Evolutionary conservation across 2,113 vertebrate genomes (phyloP), one percentile per base, ranked within the genome.

Genomic region (Malurus alboscapulatus): DNA sequence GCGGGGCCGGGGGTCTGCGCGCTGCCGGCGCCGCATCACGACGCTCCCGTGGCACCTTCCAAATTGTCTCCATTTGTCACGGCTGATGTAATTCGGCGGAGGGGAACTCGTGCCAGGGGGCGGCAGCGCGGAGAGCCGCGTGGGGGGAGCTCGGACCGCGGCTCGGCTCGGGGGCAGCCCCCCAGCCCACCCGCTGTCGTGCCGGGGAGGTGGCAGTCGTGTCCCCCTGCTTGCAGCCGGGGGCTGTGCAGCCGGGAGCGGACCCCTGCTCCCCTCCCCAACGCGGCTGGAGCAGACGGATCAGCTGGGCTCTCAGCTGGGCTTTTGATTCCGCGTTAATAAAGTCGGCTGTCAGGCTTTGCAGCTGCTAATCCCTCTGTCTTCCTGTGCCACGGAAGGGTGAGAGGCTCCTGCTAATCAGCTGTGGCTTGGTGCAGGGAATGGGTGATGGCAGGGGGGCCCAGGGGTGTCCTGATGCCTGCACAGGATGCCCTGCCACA

Each of bases 241-340:
- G 90, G 12, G n/a, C 42, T 38, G 75, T 3, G 16, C n/a, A 48
- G 74, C 58, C 7, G 0, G 47, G 38, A 84, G 82, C 0, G 0
- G 26, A 19, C 47, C 73, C 72, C 47, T 63, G 68, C 47, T 67
- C 38, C 58, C 17, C 38, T 81, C 47, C 25, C 36, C 4, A 10
- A 73, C 2, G 3, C 27, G 58, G 72, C 86, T 69, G 86, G 88
- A 92, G 86, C 92, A 88, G 91, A 63, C 30, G 12, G 83, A 88
- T 95, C 94, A 94, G 87, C 93, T 78, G 94, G 89, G 84, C 78
- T 93, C 90, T 96, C 91, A 90, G 93, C 80, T 95, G 95, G 94
- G 96, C 91, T 95, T 92, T 96, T 87, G 86, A 88, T 91, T 92
- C 94, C 4, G 9, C 81, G 94, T 92, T 95, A 94, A 95, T 92